These are phyloP conservation scores for Columba guinea DNA, from an alignment of 2,797 vertebrate species.

Conservation along the genomic window DNA sequence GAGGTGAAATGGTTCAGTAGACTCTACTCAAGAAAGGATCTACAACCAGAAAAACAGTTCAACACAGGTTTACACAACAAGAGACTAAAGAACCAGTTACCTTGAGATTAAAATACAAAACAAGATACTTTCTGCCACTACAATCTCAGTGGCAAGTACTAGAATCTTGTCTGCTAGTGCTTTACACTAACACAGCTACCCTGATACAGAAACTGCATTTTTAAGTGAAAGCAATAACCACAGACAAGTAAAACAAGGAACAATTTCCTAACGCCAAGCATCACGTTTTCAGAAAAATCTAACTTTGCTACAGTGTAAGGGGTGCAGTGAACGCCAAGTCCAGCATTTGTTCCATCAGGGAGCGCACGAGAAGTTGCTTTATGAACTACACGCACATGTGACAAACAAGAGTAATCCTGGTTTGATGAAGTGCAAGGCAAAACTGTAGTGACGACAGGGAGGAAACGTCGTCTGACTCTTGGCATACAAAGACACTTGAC, in stretches of 20 bases:
- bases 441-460: not conserved
- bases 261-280: not conserved
- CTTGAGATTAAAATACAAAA: not conserved
- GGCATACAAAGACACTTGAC: not conserved
- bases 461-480: not conserved
- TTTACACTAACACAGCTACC: not conserved
- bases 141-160: not conserved
- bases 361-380: not conserved
- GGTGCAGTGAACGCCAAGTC: not conserved
- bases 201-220: not conserved
- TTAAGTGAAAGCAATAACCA: not conserved
- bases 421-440: not conserved
- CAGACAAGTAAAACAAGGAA: not conserved
- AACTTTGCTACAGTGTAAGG: not conserved
- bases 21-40: not conserved
- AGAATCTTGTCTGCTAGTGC: not conserved
- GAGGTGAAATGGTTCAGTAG: not conserved
- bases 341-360: not conserved
- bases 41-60: not conserved
- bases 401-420: not conserved
- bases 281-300: not conserved
- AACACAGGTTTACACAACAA: not conserved
- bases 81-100: not conserved
- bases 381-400: not conserved
- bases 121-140: not conserved